Conservation (phyloP, 2,797 vertebrate genomes). For the Percopsis omiscomaycus region DNA sequence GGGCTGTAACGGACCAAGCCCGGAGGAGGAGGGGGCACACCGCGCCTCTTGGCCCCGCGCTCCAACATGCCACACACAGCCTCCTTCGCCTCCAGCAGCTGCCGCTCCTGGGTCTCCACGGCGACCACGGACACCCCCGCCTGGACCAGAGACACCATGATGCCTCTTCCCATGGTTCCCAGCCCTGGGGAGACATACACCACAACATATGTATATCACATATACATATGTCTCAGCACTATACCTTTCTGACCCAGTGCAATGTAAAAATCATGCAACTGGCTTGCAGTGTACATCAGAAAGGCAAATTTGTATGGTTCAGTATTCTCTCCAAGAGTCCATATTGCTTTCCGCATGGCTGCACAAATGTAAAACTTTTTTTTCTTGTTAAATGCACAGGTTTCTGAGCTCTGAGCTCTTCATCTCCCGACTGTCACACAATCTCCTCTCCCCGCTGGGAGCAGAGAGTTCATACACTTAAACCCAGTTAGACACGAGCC, state of each 20-base stretch:
- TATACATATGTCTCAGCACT: no score
- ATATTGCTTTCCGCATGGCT: slow-evolving; percentile 16
- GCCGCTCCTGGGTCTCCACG: slow-evolving; percentile 82
- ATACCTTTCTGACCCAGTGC: no score
- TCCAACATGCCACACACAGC: slow-evolving; percentile 77
- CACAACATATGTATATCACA: no score
- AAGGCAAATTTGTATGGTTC: not conserved
- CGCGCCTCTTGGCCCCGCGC: slow-evolving; percentile 76
- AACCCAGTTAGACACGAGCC: slow-evolving; percentile 37
- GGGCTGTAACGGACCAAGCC: slow-evolving; percentile 73
- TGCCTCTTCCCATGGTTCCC: slow-evolving; percentile 93
- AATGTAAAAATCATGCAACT: no score
- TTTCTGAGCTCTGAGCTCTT: slow-evolving; percentile 59
- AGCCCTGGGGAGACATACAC: slow-evolving; percentile 77
- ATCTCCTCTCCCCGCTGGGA: slow-evolving; percentile 45
- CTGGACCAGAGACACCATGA: slow-evolving; percentile 81
- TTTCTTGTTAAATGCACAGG: slow-evolving; percentile 54
- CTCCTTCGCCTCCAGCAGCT: slow-evolving; percentile 77
- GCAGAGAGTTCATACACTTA: slow-evolving; percentile 44
- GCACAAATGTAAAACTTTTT: slow-evolving; percentile 21
- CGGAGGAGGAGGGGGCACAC: slow-evolving; percentile 38
- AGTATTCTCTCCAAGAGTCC: not conserved
- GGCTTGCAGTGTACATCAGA: not conserved
- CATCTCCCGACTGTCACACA: slow-evolving; percentile 53
- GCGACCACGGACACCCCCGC: slow-evolving; percentile 85